phyloP scores from a whole-genome alignment of 1,140 invertebrate genomes.

The Ruditapes philippinarum region DNA sequence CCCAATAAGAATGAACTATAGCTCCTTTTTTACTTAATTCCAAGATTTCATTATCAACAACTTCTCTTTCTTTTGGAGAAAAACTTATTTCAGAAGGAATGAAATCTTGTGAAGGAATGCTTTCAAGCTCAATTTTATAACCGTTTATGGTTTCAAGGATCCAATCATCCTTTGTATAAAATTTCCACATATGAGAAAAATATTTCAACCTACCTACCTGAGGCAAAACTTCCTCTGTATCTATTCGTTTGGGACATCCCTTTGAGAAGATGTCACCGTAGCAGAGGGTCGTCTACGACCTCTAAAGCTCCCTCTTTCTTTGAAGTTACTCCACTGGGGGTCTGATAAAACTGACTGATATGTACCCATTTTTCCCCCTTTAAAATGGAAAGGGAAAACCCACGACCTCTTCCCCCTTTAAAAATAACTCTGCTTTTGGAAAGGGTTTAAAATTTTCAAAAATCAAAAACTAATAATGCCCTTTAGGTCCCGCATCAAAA shows the following conservation, averaged over 20 bases:
- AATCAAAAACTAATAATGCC: neutral
- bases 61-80: neutral
- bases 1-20: neutral
- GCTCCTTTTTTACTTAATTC: conserved; percentile 34
- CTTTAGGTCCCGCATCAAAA: neutral
- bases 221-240: neutral
- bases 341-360: neutral
- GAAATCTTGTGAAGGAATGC: neutral
- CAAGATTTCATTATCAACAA: conserved; percentile 9
- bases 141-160: conserved; percentile 38
- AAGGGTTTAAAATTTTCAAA: too few species aligned
- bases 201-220: neutral
- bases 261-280: neutral
- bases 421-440: too few species aligned
- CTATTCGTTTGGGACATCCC: conserved; percentile 10
- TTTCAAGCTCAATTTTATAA: neutral
- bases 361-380: neutral
- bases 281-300: neutral
- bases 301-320: neutral
- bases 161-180: conserved; percentile 30
- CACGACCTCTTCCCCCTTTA: neutral
- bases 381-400: neutral
- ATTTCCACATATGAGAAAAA: conserved; percentile 21
- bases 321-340: neutral
- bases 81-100: neutral